Percentiles rank a stretch among this genome's conserved stretches.
phyloP scores from a whole-genome alignment of 2,888 invertebrate genomes.

The Colostygia pectinataria region DNA sequence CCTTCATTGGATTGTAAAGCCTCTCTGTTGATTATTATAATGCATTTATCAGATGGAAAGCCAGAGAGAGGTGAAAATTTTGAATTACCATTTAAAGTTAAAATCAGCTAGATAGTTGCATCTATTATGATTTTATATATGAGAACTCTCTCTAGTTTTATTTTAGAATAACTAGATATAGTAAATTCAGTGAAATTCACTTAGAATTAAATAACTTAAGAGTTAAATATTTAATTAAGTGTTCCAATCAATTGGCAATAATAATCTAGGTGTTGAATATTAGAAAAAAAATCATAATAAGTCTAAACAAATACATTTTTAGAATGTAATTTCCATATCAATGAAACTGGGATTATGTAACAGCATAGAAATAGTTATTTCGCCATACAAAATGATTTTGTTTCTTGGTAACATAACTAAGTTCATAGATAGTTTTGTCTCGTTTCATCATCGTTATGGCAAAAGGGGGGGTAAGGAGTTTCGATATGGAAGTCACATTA shows the following conservation, averaged over 20 bases:
- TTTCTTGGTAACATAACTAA: no score
- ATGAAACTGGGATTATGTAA: no score
- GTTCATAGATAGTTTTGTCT: no score
- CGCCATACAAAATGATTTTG: no score
- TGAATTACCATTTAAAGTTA: neutral
- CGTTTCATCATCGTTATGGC: no score
- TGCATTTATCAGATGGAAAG: slow-evolving; percentile 1
- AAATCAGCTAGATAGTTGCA: neutral
- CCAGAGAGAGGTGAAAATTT: slow-evolving; percentile 2
- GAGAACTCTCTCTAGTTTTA: slow-evolving; percentile 12
- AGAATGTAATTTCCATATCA: slow-evolving; percentile 62
- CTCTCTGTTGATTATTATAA: slow-evolving; percentile 18
- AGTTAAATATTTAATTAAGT: slow-evolving; percentile 5
- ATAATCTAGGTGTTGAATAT: neutral
- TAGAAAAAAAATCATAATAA: neutral
- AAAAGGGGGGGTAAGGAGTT: neutral
- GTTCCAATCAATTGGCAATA: slow-evolving; percentile 7
- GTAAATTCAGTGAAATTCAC: neutral
- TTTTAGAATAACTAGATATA: slow-evolving; percentile 3
- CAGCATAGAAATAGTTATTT: no score
- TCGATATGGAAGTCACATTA: slow-evolving; percentile 66
- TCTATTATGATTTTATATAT: no score
- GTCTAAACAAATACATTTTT: neutral
- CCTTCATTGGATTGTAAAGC: slow-evolving; percentile 21
- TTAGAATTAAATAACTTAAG: neutral